Evolutionary conservation across 1,140 invertebrate species (phyloP), one percentile per base, ranked within the genome.

Genomic region (Spodoptera litura): DNA sequence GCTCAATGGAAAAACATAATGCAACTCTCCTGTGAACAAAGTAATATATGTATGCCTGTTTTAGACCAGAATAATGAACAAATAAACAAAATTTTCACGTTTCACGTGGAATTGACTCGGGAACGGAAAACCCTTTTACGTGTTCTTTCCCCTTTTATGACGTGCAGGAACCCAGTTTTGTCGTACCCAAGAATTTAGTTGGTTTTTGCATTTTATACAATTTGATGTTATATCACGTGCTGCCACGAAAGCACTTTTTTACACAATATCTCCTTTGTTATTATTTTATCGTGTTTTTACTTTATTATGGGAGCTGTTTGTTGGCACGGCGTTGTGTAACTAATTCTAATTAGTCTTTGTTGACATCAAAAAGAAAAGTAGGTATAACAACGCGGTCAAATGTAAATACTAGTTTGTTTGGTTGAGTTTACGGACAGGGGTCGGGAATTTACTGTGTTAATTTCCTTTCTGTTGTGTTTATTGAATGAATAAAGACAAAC

Each of bases 331-430:
- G 49, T 64, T 76, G 25, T 51, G 38, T 76, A 53, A 44, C 38
- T 44, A 44, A 64, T 52, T 53, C n/a, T 64, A 76, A 76, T 76
- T 76, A 76, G 44, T 38, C 73, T 10, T 70, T 68, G 53, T 75
- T 75, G 55, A 79, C 53, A 79, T 73, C 52, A 78, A 55, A 78
- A 78, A 72, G 70, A 78, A 78, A 73, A 61, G 77, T 44, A 44
- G 38, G 38, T 72, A 53, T 78, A 51, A 49, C 70, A 73, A 78
- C 59, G 31, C 56, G 38, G 10, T 12, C 27, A 64, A 78, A 78
- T 59, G 61, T 71, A 71, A 78, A 62, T 72, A 72, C 58, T 25
- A 55, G 15, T 61, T 61, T 78, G 76, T 51, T 71, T 71, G 55
- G 71, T 13, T 12, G 27, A 56, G 52, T 53, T 44, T 44, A 6